A percentile compares a stretch with the other conserved stretches of the same genome.
Evolutionary conservation across 2,113 vertebrate species (phyloP).

Genomic region (Sinosuthora webbiana): DNA sequence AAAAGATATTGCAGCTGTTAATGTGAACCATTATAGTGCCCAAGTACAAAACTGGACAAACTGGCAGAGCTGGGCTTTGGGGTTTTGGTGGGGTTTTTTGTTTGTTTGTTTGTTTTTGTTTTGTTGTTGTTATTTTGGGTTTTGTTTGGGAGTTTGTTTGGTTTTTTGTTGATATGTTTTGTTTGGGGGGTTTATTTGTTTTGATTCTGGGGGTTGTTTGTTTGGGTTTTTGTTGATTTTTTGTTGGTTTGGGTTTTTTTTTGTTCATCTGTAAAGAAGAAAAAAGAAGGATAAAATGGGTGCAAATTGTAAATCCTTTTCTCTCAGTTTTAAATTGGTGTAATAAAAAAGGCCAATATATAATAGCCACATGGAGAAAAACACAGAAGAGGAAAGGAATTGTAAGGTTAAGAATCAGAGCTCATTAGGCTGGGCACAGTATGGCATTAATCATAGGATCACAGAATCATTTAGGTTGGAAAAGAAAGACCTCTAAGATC

Average conservation of each 20-base stretch:
- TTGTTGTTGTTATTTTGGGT: no score
- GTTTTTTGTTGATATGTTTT: neutral
- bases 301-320: neutral
- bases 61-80: neutral
- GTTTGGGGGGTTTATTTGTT: neutral
- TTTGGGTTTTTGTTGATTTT: neutral
- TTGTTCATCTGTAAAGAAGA: neutral
- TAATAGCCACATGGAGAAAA: neutral
- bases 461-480: neutral
- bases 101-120: no score
- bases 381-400: neutral
- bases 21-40: neutral
- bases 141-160: neutral
- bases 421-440: neutral
- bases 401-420: neutral
- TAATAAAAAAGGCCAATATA: neutral
- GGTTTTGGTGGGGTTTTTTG: neutral
- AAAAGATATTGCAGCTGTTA: slow-evolving; percentile 21
- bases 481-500: neutral
- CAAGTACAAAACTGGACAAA: neutral
- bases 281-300: neutral
- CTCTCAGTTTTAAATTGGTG: neutral
- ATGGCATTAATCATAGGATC: neutral
- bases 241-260: neutral
- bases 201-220: neutral